Evolutionary conservation across 2,113 vertebrate species (phyloP).

Genomic region (Melanostigma gelatinosum): DNA sequence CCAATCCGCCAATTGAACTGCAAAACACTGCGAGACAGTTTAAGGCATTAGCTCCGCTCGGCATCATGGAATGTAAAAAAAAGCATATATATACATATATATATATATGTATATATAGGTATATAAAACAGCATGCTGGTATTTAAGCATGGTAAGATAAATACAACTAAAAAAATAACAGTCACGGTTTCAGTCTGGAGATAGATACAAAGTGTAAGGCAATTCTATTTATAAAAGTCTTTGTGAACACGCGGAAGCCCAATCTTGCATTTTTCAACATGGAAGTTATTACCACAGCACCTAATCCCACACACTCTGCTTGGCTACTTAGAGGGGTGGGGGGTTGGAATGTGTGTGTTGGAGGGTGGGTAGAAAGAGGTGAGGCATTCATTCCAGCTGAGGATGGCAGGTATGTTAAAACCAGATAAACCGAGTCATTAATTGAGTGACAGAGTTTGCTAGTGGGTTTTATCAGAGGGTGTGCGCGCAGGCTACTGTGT

Average conservation of each 20-base stretch:
- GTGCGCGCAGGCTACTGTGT: conserved; percentile 1
- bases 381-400: conserved; percentile 68
- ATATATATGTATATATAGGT: too few relatives aligned
- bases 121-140: conserved; percentile 6
- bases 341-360: neutral
- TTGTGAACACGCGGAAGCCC: conserved; percentile 33
- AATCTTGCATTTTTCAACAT: conserved; percentile 57
- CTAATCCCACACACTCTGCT: conserved; percentile 63
- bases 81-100: too few relatives aligned
- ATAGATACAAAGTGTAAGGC: conserved; percentile 4
- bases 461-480: conserved; percentile 46
- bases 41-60: conserved; percentile 22
- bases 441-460: conserved; percentile 67
- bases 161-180: neutral
- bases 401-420: conserved; percentile 73
- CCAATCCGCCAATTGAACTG: conserved; percentile 63
- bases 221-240: conserved; percentile 46
- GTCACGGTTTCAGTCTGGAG: conserved; percentile 9
- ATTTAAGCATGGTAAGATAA: conserved; percentile 9
- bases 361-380: conserved; percentile 26
- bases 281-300: conserved; percentile 64
- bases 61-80: too few relatives aligned
- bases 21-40: conserved; percentile 50
- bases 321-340: conserved; percentile 42
- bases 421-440: conserved; percentile 74